phyloP scores from a whole-genome alignment of 2,113 vertebrate species.

The Chauna torquata region DNA sequence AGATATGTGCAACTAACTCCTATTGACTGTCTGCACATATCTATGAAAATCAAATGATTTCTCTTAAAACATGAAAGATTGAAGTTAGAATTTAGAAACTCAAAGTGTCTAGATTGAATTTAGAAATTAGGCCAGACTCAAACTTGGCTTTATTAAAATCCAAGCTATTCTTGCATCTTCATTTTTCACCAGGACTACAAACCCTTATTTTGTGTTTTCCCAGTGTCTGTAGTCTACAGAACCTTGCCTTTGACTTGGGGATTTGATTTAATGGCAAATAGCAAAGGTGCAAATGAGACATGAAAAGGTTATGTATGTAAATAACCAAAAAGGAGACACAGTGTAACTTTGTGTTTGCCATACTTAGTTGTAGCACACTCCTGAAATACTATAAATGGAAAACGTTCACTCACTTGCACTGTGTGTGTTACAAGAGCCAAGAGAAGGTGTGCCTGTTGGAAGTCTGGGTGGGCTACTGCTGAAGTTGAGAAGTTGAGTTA shows the following conservation, averaged over 20 bases:
- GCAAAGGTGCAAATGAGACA: neutral
- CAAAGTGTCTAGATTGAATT: neutral
- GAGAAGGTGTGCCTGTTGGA: too few species aligned
- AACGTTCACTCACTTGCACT: rapidly evolving
- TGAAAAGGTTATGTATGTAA: neutral
- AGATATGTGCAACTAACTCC: neutral
- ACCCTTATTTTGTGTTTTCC: neutral
- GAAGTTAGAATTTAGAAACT: neutral
- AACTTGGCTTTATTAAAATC: neutral
- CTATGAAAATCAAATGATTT: neutral
- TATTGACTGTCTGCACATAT: neutral
- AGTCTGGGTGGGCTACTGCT: too few species aligned
- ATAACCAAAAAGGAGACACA: neutral
- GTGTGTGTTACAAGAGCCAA: rapidly evolving
- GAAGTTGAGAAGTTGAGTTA: neutral
- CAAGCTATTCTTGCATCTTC: neutral
- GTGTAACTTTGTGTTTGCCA: rapidly evolving
- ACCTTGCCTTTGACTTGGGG: neutral
- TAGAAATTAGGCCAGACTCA: neutral
- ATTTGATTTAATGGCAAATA: neutral
- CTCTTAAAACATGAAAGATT: neutral
- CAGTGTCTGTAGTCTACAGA: neutral
- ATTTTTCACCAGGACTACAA: neutral
- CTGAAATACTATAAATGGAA: rapidly evolving
- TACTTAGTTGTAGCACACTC: rapidly evolving